A percentile compares a stretch with the other conserved stretches of the same genome.
Evolutionary conservation across 1,140 invertebrate species (phyloP).

Genomic region (Maniola jurtina): DNA sequence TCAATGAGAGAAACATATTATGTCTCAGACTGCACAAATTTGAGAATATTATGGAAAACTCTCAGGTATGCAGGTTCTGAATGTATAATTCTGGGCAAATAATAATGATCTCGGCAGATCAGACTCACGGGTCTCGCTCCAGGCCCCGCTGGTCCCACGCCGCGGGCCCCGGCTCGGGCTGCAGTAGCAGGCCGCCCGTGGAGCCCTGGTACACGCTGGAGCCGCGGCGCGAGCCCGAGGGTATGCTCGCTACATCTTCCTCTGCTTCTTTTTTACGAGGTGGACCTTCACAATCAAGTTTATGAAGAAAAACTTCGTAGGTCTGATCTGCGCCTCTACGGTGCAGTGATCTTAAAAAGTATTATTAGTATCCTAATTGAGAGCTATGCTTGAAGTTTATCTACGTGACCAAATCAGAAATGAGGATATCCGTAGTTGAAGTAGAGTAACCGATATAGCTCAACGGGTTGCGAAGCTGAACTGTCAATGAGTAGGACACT

Average conservation of each 20-base stretch:
- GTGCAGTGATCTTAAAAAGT: no score
- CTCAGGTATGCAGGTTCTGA: background rate
- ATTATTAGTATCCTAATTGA: no score
- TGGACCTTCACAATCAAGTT: constrained; percentile 38
- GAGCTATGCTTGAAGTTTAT: no score
- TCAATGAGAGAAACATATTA: no score
- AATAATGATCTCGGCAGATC: background rate
- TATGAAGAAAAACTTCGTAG: background rate
- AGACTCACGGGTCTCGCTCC: constrained; percentile 34
- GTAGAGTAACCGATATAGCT: no score
- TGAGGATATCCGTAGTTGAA: no score
- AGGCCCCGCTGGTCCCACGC: constrained; percentile 23
- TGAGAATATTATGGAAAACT: background rate
- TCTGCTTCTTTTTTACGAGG: constrained; percentile 28
- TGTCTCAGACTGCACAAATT: no score
- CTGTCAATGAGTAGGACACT: no score
- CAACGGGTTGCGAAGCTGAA: no score
- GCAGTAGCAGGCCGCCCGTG: constrained; percentile 47
- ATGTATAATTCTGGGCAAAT: background rate
- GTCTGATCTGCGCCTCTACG: no score
- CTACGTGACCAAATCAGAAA: no score
- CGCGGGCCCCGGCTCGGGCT: constrained; percentile 26
- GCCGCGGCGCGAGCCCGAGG: constrained; percentile 33
- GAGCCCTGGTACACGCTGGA: constrained; percentile 52
- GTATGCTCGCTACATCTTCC: constrained; percentile 9